These are phyloP conservation scores for Doryteuthis pealeii DNA, from an alignment of 1,140 invertebrate genomes.

Conservation along the genomic window DNA sequence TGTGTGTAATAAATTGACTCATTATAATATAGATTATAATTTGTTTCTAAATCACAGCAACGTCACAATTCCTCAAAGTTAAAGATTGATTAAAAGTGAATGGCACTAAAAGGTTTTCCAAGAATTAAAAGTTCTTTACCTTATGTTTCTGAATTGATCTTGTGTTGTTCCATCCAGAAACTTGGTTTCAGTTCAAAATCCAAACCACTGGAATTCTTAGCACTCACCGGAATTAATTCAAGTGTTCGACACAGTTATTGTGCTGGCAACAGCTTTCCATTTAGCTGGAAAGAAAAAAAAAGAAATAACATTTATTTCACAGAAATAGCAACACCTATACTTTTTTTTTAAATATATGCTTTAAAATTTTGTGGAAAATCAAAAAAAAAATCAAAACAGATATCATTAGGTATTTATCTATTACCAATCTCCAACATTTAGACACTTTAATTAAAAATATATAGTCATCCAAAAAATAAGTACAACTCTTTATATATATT, in stretches of 20 bases:
- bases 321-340: too few species aligned
- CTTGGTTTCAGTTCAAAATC: conserved; percentile 41
- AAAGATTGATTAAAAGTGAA: not conserved
- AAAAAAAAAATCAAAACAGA: too few species aligned
- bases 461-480: too few species aligned
- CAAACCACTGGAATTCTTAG: conserved; percentile 43
- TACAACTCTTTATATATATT: too few species aligned
- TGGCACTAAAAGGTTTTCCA: too few species aligned
- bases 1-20: too few species aligned
- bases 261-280: conserved; percentile 36
- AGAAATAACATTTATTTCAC: not conserved
- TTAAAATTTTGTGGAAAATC: too few species aligned
- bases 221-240: conserved; percentile 41
- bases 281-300: conserved; percentile 31
- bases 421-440: too few species aligned
- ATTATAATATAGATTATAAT: not conserved
- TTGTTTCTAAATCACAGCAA: not conserved
- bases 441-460: too few species aligned
- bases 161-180: not conserved
- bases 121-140: not conserved
- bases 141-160: not conserved
- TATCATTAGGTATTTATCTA: too few species aligned
- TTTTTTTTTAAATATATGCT: too few species aligned
- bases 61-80: not conserved
- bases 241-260: conserved; percentile 38